phyloP scores from a whole-genome alignment of 1,140 invertebrate species.

The Hirudo medicinalis region DNA sequence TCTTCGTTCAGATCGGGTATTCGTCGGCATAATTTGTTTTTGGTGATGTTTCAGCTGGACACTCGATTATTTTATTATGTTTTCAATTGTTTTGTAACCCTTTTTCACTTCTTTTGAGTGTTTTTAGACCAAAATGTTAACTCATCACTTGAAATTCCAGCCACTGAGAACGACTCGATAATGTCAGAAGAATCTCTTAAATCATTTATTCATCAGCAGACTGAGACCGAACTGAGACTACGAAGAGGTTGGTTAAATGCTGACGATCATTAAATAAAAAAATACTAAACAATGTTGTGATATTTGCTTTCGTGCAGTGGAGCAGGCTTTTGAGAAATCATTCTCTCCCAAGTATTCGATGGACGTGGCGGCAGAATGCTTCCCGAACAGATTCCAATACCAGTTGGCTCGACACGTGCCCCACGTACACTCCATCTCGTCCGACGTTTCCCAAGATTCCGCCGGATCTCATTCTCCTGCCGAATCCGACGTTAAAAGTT shows the following conservation, averaged over 20 bases:
- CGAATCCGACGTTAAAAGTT: neutral
- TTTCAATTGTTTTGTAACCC: neutral
- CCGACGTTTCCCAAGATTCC: neutral
- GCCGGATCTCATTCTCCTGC: neutral
- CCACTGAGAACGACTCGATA: neutral
- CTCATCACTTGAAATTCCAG: neutral
- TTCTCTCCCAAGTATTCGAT: neutral
- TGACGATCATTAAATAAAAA: neutral
- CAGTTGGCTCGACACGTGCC: neutral
- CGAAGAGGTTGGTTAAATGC: neutral
- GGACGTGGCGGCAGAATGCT: neutral
- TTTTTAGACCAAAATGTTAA: neutral
- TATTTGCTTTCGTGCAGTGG: neutral
- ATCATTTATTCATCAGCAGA: neutral
- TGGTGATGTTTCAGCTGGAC: neutral
- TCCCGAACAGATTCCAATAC: conserved; percentile 1
- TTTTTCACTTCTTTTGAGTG: neutral
- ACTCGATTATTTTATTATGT: neutral
- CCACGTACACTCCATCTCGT: neutral
- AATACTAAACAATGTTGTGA: neutral
- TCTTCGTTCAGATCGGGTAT: no score
- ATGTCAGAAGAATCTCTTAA: neutral
- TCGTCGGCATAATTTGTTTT: neutral
- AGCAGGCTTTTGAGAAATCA: conserved; percentile 1
- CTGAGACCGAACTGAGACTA: neutral